phyloP scores from a whole-genome alignment of 2,888 invertebrate species.

The Melieria crassipennis region DNA sequence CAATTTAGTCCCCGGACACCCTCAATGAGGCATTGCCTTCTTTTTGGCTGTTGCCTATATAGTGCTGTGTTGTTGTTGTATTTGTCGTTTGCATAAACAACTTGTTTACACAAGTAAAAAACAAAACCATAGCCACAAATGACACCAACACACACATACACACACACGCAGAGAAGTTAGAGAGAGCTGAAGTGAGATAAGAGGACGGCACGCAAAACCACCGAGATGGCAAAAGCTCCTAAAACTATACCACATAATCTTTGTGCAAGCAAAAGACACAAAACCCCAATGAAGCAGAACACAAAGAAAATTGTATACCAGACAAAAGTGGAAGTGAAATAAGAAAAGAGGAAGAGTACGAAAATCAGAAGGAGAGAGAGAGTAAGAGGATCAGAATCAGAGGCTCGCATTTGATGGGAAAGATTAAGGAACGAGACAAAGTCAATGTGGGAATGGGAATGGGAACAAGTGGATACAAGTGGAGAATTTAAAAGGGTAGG shows the following conservation, averaged over 20 bases:
- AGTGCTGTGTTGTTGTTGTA: not conserved
- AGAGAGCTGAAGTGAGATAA: not conserved
- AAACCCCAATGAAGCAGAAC: not conserved
- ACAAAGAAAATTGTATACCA: too few species aligned
- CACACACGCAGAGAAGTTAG: not conserved
- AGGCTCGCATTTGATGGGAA: too few species aligned
- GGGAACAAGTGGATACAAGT: too few species aligned
- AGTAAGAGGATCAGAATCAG: too few species aligned
- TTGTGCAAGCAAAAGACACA: not conserved
- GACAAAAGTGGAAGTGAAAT: not conserved
- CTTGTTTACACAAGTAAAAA: conserved; percentile 32
- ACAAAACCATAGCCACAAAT: conserved; percentile 28
- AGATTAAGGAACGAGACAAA: too few species aligned
- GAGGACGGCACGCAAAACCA: not conserved
- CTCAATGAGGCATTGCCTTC: too few species aligned
- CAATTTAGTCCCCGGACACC: too few species aligned
- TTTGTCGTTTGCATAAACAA: conserved; percentile 17
- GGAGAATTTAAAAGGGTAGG: too few species aligned
- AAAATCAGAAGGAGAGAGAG: too few species aligned
- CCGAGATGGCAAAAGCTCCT: conserved; percentile 15
- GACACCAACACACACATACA: conserved; percentile 16
- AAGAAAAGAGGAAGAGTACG: not conserved
- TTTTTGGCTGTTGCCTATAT: not conserved
- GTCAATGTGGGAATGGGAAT: too few species aligned
- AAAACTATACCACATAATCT: conserved; percentile 29